Conservation (phyloP, 2,888 invertebrate genomes). For the Stomorhina lunata region DNA sequence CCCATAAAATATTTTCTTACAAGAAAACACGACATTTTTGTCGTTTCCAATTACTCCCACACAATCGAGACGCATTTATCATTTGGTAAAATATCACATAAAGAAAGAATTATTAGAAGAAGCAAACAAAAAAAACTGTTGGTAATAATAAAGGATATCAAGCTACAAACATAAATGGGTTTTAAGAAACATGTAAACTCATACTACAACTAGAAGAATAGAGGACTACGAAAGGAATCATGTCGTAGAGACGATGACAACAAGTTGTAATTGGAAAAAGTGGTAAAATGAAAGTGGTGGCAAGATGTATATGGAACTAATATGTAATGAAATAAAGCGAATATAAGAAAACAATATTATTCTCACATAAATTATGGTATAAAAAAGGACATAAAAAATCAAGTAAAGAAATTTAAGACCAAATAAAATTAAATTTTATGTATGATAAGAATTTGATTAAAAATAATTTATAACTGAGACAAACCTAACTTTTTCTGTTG, state of each 20-base stretch:
- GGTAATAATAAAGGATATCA: slow-evolving; percentile 49
- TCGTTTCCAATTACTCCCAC: slow-evolving; percentile 57
- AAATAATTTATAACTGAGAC: too few relatives aligned
- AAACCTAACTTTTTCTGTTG: too few relatives aligned
- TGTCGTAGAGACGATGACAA: slow-evolving; percentile 27
- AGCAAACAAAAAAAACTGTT: too few relatives aligned
- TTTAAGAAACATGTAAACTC: slow-evolving; percentile 15
- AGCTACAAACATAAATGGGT: slow-evolving; percentile 35
- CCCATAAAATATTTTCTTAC: not conserved
- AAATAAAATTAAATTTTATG: not conserved
- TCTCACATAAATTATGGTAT: slow-evolving; percentile 38
- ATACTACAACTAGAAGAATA: slow-evolving; percentile 4
- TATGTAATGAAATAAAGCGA: slow-evolving; percentile 2
- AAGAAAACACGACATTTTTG: slow-evolving; percentile 50
- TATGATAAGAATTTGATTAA: too few relatives aligned
- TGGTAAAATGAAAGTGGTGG: not conserved
- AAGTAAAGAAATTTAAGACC: not conserved
- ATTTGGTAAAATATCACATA: slow-evolving; percentile 36
- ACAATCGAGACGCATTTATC: slow-evolving; percentile 63
- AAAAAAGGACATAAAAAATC: not conserved
- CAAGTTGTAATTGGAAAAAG: slow-evolving; percentile 29
- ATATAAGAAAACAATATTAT: slow-evolving; percentile 40
- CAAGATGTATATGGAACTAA: not conserved
- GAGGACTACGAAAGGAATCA: not conserved
- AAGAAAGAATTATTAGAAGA: not conserved